A percentile compares a stretch with the other conserved stretches of the same genome.
Conservation (phyloP, 2,888 invertebrate genomes). For the Heliothis peltigera region DNA sequence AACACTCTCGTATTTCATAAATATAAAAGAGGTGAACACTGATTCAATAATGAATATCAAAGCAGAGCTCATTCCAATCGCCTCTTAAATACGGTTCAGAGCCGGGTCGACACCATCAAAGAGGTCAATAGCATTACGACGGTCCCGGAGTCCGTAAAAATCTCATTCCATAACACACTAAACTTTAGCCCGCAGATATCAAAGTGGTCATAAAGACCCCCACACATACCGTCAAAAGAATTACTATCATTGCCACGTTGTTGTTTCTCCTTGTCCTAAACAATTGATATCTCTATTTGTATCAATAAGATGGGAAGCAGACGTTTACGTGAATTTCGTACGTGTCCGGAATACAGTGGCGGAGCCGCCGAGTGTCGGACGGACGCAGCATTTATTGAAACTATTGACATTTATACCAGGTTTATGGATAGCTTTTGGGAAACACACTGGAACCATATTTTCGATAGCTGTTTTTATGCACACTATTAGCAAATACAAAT, state of each 20-base stretch:
- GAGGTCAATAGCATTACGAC: conserved; percentile 74
- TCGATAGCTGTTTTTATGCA: conserved; percentile 26
- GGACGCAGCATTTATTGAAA: conserved; percentile 77
- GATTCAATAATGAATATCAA: conserved; percentile 49
- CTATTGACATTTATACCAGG: conserved; percentile 71
- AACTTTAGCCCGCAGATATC: conserved; percentile 74
- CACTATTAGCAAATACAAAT: conserved; percentile 17
- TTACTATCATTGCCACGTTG: conserved; percentile 82
- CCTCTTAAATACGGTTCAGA: conserved; percentile 60
- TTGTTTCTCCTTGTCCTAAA: conserved; percentile 86
- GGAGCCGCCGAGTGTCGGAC: conserved; percentile 66
- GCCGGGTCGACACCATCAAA: conserved; percentile 65
- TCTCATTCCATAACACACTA: conserved; percentile 72
- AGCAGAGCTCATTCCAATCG: conserved; percentile 50
- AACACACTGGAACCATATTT: conserved; percentile 48
- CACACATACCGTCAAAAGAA: conserved; percentile 75
- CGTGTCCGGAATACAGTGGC: conserved; percentile 83
- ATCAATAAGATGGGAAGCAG: conserved; percentile 88
- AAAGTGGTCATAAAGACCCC: conserved; percentile 75
- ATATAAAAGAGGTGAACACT: conserved; percentile 36
- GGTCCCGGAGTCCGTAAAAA: conserved; percentile 75
- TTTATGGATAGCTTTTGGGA: conserved; percentile 53
- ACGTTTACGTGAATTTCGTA: conserved; percentile 87
- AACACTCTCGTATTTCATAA: conserved; percentile 24
- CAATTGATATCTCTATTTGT: conserved; percentile 90